Evolutionary conservation across 2,888 invertebrate genomes (phyloP), one percentile per base, ranked within the genome.

Genomic region (Cryptus armator): DNA sequence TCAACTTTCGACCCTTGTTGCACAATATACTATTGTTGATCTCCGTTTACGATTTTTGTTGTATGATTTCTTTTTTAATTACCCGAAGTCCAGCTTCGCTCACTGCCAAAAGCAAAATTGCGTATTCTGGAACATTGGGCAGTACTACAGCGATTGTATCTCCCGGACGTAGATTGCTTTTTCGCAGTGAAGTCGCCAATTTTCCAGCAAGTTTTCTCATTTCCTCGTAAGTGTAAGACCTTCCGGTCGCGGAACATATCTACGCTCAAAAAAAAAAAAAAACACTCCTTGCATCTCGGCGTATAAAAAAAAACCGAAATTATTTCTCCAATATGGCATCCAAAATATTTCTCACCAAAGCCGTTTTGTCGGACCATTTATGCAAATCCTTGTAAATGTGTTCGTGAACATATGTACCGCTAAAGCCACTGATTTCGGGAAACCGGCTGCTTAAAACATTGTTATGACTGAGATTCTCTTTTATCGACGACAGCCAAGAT

Each of bases 381-480:
- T 96, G 95, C 71, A 96, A 89, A 90, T 96, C 94, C 85, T 94
- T 94, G 96, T 96, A 96, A 3, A 97, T 94, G 86, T 95, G 95
- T 88, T 96, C 95, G 77, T 96, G 91, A 7, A 89, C 7, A 9
- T 85, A 78, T 32, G 84, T 16, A 24, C 80, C 87, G 16, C 67
- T 81, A 29, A 56, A 85, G 0, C 80, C 79, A 2, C 5, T 59
- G 1, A 90, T 3, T 14, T 87, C 66, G 5, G 85, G 64, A 12
- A 71, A 81, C 6, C 74, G 71, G 46, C 90, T 90, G 46, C 70
- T 79, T n/a, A 88, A 59, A 12, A 89, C 62, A 62, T 89, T 88
- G 14, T 88, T 75, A 0, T 83, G 44, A 48, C 86, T 80, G 19
- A 85, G 1, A 24, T 68, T 67, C 2, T 81, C 81, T n/a, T 66